Evolutionary conservation across 2,888 invertebrate species (phyloP).

Genomic region (Cerceris ruficornis): DNA sequence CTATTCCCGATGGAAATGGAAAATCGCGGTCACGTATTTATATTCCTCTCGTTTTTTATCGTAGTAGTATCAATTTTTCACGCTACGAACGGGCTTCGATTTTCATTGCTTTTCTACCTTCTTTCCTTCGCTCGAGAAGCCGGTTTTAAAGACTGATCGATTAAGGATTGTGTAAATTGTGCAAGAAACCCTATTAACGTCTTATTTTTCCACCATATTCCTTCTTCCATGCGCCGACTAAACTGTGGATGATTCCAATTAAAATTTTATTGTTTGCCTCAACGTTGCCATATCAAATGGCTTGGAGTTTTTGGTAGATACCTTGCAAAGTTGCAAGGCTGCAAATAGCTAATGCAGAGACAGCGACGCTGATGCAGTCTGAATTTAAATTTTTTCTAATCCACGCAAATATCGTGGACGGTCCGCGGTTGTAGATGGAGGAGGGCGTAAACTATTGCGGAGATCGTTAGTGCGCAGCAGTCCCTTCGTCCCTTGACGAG

Average conservation of each 20-base stretch:
- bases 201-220: too few species aligned
- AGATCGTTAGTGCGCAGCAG: conserved; percentile 64
- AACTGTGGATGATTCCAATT: too few species aligned
- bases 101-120: too few species aligned
- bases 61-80: not conserved
- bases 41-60: not conserved
- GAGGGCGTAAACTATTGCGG: conserved; percentile 28
- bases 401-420: not conserved
- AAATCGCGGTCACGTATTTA: not conserved
- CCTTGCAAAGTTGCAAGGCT: too few species aligned
- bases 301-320: too few species aligned
- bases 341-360: not conserved
- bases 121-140: too few species aligned
- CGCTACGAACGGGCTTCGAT: not conserved
- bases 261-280: too few species aligned
- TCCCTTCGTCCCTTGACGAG: conserved; percentile 58
- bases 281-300: too few species aligned
- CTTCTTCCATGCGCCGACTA: too few species aligned
- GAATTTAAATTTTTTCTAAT: not conserved
- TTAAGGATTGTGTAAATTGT: too few species aligned
- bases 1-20: not conserved
- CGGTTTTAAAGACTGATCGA: too few species aligned
- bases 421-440: not conserved
- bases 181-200: too few species aligned
- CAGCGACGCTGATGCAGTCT: not conserved